Percentiles rank a stretch among this genome's conserved stretches.
These are phyloP conservation scores for Caenorhabditis sp. DNA, from an alignment of 2,888 invertebrate species.

Conservation along the genomic window DNA sequence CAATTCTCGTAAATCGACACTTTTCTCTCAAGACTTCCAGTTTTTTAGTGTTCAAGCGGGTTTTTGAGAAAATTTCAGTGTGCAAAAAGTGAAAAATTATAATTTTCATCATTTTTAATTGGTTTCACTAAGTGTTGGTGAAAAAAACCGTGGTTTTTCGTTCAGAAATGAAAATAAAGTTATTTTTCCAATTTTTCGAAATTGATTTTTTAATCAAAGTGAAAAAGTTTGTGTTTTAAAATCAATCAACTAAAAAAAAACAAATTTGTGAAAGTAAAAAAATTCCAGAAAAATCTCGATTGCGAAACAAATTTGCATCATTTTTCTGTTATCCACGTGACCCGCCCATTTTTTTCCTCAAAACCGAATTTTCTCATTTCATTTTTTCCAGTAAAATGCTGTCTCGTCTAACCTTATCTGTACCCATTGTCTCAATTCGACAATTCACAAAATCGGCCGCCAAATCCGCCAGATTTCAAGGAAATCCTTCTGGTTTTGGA, in stretches of 20 bases:
- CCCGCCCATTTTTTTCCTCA: background rate
- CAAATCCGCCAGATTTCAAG: conserved; percentile 45
- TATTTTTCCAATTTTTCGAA: background rate
- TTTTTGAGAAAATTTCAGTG: background rate
- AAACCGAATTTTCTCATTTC: background rate
- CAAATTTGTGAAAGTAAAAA: background rate
- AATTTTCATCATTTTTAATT: background rate
- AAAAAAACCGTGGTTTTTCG: too few relatives aligned
- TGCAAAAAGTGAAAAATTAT: background rate
- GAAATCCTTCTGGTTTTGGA: conserved; percentile 34
- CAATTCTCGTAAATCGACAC: conserved; percentile 35
- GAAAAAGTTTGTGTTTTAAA: background rate
- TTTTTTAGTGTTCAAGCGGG: background rate
- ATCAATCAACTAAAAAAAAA: background rate
- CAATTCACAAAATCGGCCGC: conserved; percentile 33
- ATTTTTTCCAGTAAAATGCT: conserved; percentile 39
- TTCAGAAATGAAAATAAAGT: too few relatives aligned
- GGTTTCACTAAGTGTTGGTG: too few relatives aligned
- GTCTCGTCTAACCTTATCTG: conserved; percentile 44
- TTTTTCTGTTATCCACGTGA: conserved; percentile 31
- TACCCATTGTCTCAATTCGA: conserved; percentile 36
- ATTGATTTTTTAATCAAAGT: background rate
- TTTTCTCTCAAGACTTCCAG: background rate
- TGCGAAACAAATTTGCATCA: conserved; percentile 31
- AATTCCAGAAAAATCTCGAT: conserved; percentile 1